Conservation (phyloP, 2,888 invertebrate genomes). For the Fragum fragum region DNA sequence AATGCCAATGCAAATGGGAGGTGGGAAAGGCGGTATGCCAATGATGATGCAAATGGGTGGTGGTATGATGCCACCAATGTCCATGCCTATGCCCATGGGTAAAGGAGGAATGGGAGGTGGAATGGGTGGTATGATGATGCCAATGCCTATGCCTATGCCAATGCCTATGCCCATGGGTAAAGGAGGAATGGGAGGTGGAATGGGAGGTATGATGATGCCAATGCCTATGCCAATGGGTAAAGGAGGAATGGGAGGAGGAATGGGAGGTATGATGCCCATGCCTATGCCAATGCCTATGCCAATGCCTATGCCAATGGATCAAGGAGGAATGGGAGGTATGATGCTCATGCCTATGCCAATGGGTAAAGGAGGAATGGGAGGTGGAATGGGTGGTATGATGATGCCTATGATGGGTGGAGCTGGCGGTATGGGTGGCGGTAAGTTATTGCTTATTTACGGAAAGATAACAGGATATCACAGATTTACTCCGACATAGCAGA, state of each 20-base stretch:
- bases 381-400: slow-evolving; percentile 22
- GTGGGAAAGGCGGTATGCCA: background rate
- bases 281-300: slow-evolving; percentile 6
- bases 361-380: background rate
- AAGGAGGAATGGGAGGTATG: background rate
- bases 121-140: slow-evolving; percentile 17
- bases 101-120: slow-evolving; percentile 11
- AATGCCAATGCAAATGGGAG: slow-evolving; percentile 13
- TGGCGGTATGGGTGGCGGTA: background rate
- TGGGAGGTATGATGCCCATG: slow-evolving; percentile 27
- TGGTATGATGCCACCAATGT: background rate
- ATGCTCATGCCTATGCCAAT: slow-evolving; percentile 12
- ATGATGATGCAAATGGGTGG: background rate
- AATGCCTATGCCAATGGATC: background rate
- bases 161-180: slow-evolving; percentile 5
- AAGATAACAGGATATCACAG: too few relatives aligned
- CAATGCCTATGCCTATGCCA: slow-evolving; percentile 12
- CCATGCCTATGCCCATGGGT: slow-evolving; percentile 5
- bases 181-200: slow-evolving; percentile 14
- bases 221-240: slow-evolving; percentile 6
- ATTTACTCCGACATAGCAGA: too few relatives aligned
- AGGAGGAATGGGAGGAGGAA: slow-evolving; percentile 1
- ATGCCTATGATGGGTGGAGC: slow-evolving; percentile 20
- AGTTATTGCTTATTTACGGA: too few relatives aligned
- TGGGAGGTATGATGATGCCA: slow-evolving; percentile 11